These are phyloP conservation scores for Anthophora plumipes DNA, from an alignment of 2,888 invertebrate genomes.

Conservation along the genomic window DNA sequence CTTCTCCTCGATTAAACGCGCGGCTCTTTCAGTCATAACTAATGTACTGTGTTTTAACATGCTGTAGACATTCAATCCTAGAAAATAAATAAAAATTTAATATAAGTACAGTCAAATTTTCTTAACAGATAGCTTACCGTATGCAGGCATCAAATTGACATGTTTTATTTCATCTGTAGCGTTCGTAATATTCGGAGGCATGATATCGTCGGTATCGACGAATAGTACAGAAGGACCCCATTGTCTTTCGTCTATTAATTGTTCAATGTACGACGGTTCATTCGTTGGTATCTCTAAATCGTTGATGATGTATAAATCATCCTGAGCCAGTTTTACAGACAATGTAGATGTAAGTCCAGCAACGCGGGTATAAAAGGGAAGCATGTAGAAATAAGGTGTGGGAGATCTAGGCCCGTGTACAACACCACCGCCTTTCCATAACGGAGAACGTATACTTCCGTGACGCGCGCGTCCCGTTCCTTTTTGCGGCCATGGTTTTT, in stretches of 20 bases:
- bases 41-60: conserved; percentile 98
- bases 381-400: conserved; percentile 96
- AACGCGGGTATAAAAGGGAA: conserved; percentile 91
- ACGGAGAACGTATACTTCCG: conserved; percentile 95
- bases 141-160: conserved; percentile 97
- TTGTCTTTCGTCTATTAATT: conserved; percentile 92
- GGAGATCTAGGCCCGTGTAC: conserved; percentile 97
- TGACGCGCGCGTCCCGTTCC: conserved; percentile 95
- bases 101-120: not conserved
- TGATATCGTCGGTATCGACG: conserved; percentile 95
- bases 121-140: conserved; percentile 86
- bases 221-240: conserved; percentile 99
- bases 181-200: conserved; percentile 94
- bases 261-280: conserved; percentile 91
- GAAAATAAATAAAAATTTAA: conserved; percentile 59
- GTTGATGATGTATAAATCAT: conserved; percentile 96
- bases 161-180: conserved; percentile 92
- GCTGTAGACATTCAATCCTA: conserved; percentile 95
- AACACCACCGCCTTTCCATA: conserved; percentile 93
- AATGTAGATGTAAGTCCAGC: conserved; percentile 93
- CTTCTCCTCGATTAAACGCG: conserved; percentile 93
- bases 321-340: conserved; percentile 97
- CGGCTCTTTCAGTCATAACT: conserved; percentile 93
- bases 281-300: conserved; percentile 94
- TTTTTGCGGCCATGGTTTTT: conserved; percentile 99